Conservation (phyloP, 2,113 vertebrate species). For the Coptodon bakossiorum region DNA sequence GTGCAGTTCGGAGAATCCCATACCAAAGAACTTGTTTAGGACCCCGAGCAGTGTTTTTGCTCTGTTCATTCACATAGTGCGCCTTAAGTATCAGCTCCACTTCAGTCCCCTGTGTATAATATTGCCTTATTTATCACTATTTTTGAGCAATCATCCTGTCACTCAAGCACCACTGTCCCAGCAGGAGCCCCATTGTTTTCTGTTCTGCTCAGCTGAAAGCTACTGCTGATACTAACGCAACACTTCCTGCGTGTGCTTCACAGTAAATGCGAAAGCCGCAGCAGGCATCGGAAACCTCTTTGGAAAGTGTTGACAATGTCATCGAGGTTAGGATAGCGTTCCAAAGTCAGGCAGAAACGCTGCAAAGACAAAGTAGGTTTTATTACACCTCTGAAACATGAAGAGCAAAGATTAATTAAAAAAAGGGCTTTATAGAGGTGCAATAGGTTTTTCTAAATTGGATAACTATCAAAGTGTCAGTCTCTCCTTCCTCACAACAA, state of each 20-base stretch:
- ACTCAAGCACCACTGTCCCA: slow-evolving; percentile 22
- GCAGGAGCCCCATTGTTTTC: slow-evolving; percentile 16
- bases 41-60: not conserved
- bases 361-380: not conserved
- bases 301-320: not conserved
- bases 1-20: not conserved
- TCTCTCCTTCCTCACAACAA: not conserved
- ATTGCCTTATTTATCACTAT: slow-evolving; percentile 26
- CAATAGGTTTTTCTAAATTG: not conserved
- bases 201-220: slow-evolving; percentile 32
- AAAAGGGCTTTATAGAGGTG: not conserved
- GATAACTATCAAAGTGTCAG: not conserved
- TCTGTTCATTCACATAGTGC: not conserved
- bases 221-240: slow-evolving; percentile 22
- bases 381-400: not conserved
- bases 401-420: not conserved
- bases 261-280: slow-evolving; percentile 3
- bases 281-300: not conserved
- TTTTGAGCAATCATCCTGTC: slow-evolving; percentile 26
- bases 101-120: not conserved
- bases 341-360: not conserved
- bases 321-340: not conserved
- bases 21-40: not conserved
- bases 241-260: not conserved
- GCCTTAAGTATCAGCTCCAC: not conserved